Evolutionary conservation across 2,113 vertebrate genomes (phyloP), one percentile per base, ranked within the genome.

Genomic region (Cephalopholis sonnerati): DNA sequence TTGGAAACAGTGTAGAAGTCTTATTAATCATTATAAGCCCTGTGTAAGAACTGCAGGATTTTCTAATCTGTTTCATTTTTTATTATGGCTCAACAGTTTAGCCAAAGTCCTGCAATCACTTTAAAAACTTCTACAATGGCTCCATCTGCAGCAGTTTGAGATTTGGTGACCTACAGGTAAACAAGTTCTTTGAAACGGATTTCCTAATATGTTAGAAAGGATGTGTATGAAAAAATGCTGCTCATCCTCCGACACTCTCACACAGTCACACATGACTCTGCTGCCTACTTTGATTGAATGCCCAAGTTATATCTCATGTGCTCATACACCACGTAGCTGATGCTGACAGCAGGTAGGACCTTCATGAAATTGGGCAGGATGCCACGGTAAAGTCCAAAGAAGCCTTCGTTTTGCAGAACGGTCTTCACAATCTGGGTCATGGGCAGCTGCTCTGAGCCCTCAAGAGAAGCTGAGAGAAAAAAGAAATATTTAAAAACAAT

Each of bases 321-420:
- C 94, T 99, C 98, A 36, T 99, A 99, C 3, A 99, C 98, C 85
- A 98, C 98, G 4, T 99, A 99, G 90, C 98, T 99, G 95, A 99
- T 99, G 95, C 98, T 99, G 51, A 99, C 98, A 5, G 98, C 98
- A 3, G 98, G 98, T 44, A 99, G 96, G 81, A 99, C 98, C 67
- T 99, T 99, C 97, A 99, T 97, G 93, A 99, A 99, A 89, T 99
- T 99, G 46, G 98, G 98, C 54, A 98, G 92, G 86, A 99, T 99
- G 75, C 98, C 98, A 5, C 97, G 95, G 83, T 99, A 99, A 74
- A 99, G 97, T 91, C 98, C 98, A 53, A 96, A 83, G 74, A 98
- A 80, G 41, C 98, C 98, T 46, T 99, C 98, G 44, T 96, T 96
- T 75, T 96, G 90, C 91, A 99, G 0, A 66, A 99, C 98, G 84